Percentiles rank a stretch among this genome's conserved stretches.
phyloP scores from a whole-genome alignment of 2,888 invertebrate species.

The Drosophila aldrichi region DNA sequence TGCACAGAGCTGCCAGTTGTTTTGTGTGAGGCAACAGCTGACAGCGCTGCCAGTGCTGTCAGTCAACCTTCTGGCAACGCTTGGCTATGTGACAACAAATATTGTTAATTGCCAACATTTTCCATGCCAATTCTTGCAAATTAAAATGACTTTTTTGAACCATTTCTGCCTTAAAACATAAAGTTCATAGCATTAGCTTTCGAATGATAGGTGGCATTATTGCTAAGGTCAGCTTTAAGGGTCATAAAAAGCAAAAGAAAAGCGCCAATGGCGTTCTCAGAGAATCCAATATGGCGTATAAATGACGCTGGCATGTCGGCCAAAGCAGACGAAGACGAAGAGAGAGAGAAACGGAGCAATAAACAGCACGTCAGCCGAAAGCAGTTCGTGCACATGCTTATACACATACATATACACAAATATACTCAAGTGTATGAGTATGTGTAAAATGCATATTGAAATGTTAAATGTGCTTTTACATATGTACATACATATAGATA shows the following conservation, averaged over 20 bases:
- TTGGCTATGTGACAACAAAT: constrained; percentile 21
- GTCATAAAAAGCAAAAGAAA: constrained; percentile 57
- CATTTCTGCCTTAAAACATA: constrained; percentile 58
- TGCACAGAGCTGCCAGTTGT: constrained; percentile 17
- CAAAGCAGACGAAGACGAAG: constrained; percentile 37
- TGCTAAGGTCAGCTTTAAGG: background rate
- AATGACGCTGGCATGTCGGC: constrained; percentile 57
- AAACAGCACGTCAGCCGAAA: constrained; percentile 47
- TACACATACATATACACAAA: background rate
- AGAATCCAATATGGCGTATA: constrained; percentile 64
- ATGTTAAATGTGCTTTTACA: constrained; percentile 3
- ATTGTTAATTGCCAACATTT: constrained; percentile 32
- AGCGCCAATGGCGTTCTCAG: constrained; percentile 39
- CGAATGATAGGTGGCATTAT: background rate
- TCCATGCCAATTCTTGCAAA: constrained; percentile 28
- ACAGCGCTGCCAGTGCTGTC: constrained; percentile 14
- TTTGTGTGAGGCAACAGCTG: constrained; percentile 28
- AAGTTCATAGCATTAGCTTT: constrained; percentile 13
- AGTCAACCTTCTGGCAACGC: constrained; percentile 27
- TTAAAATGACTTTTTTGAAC: background rate
- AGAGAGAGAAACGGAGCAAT: constrained; percentile 44
- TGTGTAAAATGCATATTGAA: constrained; percentile 9
- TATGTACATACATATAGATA: background rate
- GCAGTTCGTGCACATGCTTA: constrained; percentile 22
- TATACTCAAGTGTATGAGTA: constrained; percentile 17